Base-by-base conservation (phyloP, 2,113 vertebrate species). In the Cinclus cinclus region DNA sequence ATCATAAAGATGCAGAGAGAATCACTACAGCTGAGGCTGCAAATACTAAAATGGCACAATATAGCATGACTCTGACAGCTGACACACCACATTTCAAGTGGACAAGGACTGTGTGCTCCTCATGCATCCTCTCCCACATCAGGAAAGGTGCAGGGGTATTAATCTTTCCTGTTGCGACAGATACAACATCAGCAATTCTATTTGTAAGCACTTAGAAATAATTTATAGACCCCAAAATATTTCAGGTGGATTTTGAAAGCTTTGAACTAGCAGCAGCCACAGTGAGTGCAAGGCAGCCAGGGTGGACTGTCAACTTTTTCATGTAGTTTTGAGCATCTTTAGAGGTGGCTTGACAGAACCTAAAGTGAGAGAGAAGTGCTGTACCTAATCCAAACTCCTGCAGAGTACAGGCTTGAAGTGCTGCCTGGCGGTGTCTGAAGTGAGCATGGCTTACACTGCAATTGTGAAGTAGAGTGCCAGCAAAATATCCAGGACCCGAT, bases 401-500 rank as follows among this genome's bases (percentile, higher is more conserved):
- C 15, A 64, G 65, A 68, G 14, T 28, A 59, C 6, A 16, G 30
- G 10, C 20, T 65, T 49, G 24, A 92, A 60, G 49, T 0, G 4
- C 30, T 94, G 19, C 37, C 55, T 91, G 35, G 19, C 8, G 13
- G 6, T 18, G 49, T 42, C 35, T 83, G n/a, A 42, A 18, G 23
- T 0, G 5, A 81, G n/a, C 50, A 70, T 46, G 6, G 35, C 19
- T 83, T 56, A 41, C 15, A 14, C 18, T 70, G 69, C 25, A 37
- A 17, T 5, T 55, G 9, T 67, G 42, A 33, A 75, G 42, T 4
- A 50, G 23, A 73, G 17, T 73, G 52, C 17, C 15, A 56, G 44
- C 6, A 39, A 11, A 65, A 5, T 55, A 67, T 82, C 47, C 0
- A 2, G 52, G 87, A 71, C 7, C 15, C 0, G 0, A 8, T 50